Evolutionary conservation across 2,888 invertebrate species (phyloP), one percentile per base, ranked within the genome.

Genomic region (Apocheima hispidaria): DNA sequence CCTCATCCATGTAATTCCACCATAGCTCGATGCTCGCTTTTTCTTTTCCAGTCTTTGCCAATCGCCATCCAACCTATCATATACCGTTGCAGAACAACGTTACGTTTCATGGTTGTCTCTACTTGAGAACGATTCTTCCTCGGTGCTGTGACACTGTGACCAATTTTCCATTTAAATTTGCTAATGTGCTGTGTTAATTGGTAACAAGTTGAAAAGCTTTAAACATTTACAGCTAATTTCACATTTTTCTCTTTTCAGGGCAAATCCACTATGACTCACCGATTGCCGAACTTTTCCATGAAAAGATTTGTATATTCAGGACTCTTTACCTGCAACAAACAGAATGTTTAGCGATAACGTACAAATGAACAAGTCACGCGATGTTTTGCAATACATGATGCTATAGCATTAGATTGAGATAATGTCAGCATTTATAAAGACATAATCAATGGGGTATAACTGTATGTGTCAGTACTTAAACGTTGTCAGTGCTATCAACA

Each of bases 291-390:
- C 51, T 40, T 60, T 69, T 65, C 58, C 53, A 62, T 64, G 49
- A 60, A 58, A 64, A 41, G 51, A 44, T 59, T 59, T 60, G 51
- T 64, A 60, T 64, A 63, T 65, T 60, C 63, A 62, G 63, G 67
- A 70, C 70, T 73, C 66, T 58, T 64, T 65, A 69, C 63, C 63
- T 66, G 74, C 69, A 71, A 76, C 80, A 87, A 87, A 87, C 84
- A 86, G 58, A 83, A 81, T 82, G 78, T 77, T 87, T 88, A 87
- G 82, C 86, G 72, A 71, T 74, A 68, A 63, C 57, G 68, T 65
- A 78, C 83, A 79, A 88, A 88, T 79, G 70, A 71, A 63, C 64
- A 49, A 69, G 78, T 80, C 87, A 87, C 83, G 84, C 73, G 62
- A 69, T 59, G 63, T 81, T 77, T 79, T 64, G 79, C 74, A 83